phyloP scores from a whole-genome alignment of 2,113 vertebrate species.

The Macrotis lagotis region DNA sequence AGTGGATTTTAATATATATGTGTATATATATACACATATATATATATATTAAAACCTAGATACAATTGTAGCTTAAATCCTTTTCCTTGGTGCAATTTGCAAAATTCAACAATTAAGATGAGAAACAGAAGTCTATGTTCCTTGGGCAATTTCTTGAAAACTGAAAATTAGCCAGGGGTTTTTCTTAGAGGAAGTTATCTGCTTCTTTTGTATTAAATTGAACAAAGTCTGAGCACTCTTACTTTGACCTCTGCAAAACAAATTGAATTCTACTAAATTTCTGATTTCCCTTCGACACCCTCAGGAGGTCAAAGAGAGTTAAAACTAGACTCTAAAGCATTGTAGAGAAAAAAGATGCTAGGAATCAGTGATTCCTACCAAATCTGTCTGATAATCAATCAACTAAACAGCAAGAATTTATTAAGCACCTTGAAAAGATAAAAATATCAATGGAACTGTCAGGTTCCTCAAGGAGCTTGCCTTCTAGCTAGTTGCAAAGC shows the following conservation, averaged over 20 bases:
- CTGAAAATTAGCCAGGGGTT: not conserved
- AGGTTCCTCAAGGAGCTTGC: not conserved
- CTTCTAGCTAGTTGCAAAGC: not conserved
- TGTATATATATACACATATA: no score
- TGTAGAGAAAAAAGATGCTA: not conserved
- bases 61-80: not conserved
- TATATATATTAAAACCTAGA: constrained; percentile 49
- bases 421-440: not conserved
- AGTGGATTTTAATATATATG: constrained; percentile 18
- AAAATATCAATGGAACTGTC: not conserved
- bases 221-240: not conserved
- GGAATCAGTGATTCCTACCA: not conserved
- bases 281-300: not conserved
- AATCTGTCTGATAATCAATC: not conserved
- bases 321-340: not conserved
- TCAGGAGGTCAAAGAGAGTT: not conserved
- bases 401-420: not conserved
- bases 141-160: constrained; percentile 5
- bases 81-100: constrained; percentile 48
- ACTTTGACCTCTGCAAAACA: not conserved
- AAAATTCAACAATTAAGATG: constrained; percentile 32
- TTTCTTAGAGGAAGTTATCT: constrained; percentile 15
- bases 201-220: not conserved
- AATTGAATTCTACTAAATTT: not conserved
- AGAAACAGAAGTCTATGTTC: constrained; percentile 20